Conservation (phyloP, 2,888 invertebrate species). For the Autographa gamma region DNA sequence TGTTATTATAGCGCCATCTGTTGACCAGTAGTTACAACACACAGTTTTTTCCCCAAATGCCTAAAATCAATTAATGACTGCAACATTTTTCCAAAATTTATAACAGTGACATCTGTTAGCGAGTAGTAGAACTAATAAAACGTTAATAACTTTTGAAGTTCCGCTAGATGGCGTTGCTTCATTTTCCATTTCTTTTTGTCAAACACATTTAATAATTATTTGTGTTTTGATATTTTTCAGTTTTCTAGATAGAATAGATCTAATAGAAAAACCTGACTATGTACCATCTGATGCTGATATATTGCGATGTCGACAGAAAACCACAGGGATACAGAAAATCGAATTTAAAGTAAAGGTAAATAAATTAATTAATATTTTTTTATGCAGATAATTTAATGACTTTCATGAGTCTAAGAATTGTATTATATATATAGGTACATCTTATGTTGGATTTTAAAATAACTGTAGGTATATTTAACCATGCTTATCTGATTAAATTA, state of each 20-base stretch:
- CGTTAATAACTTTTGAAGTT: not conserved
- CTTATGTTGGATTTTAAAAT: no score
- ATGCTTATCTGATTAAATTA: no score
- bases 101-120: constrained; percentile 31
- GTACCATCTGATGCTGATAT: constrained; percentile 94
- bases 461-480: no score
- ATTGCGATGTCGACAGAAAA: constrained; percentile 92
- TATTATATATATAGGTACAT: no score
- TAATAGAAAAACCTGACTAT: constrained; percentile 90
- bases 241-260: constrained; percentile 92
- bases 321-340: constrained; percentile 93
- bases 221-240: constrained; percentile 79
- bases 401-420: no score
- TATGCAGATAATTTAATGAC: no score
- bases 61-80: not conserved
- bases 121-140: not conserved
- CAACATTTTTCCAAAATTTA: not conserved
- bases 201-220: not conserved
- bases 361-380: no score
- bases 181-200: no score
- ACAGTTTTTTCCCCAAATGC: not conserved
- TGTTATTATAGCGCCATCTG: constrained; percentile 36
- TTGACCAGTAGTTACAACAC: constrained; percentile 9
- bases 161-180: constrained; percentile 43
- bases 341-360: constrained; percentile 91